Evolutionary conservation across 2,888 invertebrate genomes (phyloP).

Genomic region (Notocelia uddmanniana): DNA sequence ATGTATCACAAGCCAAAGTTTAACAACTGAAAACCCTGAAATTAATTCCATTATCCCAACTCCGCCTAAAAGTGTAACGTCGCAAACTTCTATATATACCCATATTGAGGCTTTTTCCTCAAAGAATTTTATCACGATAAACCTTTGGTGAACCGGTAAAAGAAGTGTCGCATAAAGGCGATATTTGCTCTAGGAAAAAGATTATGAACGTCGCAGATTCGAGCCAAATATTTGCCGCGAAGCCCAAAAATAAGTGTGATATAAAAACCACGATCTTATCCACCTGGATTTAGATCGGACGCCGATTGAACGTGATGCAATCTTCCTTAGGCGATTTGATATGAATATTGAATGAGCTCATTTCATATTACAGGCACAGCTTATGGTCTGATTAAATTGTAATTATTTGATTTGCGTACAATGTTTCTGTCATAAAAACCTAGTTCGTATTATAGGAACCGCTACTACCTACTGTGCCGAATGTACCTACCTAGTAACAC

Average conservation of each 20-base stretch:
- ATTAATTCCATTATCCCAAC: constrained; percentile 24
- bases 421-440: too few relatives aligned
- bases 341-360: constrained; percentile 23
- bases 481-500: too few relatives aligned
- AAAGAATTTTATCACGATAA: constrained; percentile 33
- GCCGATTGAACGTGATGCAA: constrained; percentile 11
- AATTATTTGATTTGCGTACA: not conserved
- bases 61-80: not conserved
- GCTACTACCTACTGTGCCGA: too few relatives aligned
- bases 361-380: not conserved
- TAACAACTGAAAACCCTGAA: not conserved
- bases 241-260: constrained; percentile 13
- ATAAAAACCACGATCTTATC: constrained; percentile 13
- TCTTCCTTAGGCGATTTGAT: constrained; percentile 12
- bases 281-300: constrained; percentile 10
- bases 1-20: not conserved
- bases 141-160: constrained; percentile 12
- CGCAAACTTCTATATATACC: constrained; percentile 11
- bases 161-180: constrained; percentile 20
- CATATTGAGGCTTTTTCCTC: constrained; percentile 1
- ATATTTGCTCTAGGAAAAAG: constrained; percentile 34
- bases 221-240: constrained; percentile 32
- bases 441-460: too few relatives aligned
- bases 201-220: constrained; percentile 39
- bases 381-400: not conserved